Percentiles rank a stretch among this genome's conserved stretches.
Evolutionary conservation across 1,140 invertebrate genomes (phyloP).

Genomic region (Tetraneura akinire): DNA sequence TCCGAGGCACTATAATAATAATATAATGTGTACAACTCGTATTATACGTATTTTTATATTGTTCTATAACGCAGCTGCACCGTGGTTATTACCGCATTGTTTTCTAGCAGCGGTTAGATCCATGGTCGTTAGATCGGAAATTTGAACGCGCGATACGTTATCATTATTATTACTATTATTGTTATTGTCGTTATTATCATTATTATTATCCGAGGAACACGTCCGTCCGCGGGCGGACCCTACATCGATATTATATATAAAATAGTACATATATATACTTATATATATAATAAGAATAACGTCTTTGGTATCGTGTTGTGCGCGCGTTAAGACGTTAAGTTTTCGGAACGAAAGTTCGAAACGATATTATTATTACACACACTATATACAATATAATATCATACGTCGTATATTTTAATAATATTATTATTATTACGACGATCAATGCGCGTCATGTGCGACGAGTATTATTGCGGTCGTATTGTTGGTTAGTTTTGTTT

Average conservation of each 20-base stretch:
- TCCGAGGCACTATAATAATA: too few species aligned
- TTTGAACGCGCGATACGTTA: neutral
- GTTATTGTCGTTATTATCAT: neutral
- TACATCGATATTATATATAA: neutral
- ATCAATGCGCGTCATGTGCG: neutral
- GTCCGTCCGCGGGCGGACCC: slow-evolving; percentile 10
- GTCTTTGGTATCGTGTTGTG: neutral
- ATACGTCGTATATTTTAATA: neutral
- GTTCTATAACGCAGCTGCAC: neutral
- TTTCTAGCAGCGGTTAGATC: neutral
- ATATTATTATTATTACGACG: neutral
- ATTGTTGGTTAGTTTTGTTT: neutral
- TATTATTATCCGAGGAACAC: neutral
- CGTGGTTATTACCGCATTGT: neutral
- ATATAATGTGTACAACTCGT: too few species aligned
- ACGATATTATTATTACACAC: neutral
- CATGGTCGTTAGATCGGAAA: too few species aligned
- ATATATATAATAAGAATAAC: too few species aligned
- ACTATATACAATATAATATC: too few species aligned
- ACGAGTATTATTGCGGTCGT: neutral
- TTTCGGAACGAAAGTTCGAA: slow-evolving; percentile 9
- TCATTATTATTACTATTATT: neutral
- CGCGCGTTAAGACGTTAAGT: neutral
- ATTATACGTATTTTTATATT: too few species aligned
- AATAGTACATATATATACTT: too few species aligned